Base-by-base conservation (phyloP, 2,797 vertebrate species). In the Coregonus suidteri region DNA sequence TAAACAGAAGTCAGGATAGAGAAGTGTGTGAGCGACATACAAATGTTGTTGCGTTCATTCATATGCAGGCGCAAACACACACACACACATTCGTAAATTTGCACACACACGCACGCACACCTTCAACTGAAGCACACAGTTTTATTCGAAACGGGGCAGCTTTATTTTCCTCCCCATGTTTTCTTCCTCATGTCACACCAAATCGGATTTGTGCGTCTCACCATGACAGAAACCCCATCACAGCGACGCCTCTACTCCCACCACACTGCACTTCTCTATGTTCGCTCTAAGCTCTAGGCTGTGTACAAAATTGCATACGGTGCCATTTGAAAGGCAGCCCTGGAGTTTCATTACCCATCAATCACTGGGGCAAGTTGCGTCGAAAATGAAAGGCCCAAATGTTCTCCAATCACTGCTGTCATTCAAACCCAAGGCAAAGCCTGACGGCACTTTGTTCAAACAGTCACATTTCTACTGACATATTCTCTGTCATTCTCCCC, bases 1-100 rank as follows among this genome's bases (percentile, higher is more conserved):
- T 95, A 90, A 59, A 83, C 14, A 88, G 6, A 20, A 18, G 62
- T 31, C 15, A 64, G 59, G 59, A 64, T 0, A 20, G 59, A 9
- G 25, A 18, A 54, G 59, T 9, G 59, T 64, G 6, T 64, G 59
- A 64, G 59, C 20, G 20, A 73, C 11, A 80, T 73, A 51, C 31
- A 76, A 3, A 7, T 11, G 59, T 20, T 62, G 6, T 20, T 11
- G 25, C 20, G 7, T 11, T 64, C 25, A 64, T 5, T 20, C 6
- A 9, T 9, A 20, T n/a, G 18, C 56, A 76, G 5, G 18, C 71
- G 41, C 75, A 37, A 31, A 35, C 41, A 51, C 59, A 15, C 11
- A 71, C 47, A 52, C 35, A 53, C 47, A 25, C 20, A 20, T 13
- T 5, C 20, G 53, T 0, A 64, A 3, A 72, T 4, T 1, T 25